Base-by-base conservation (phyloP, 2,888 invertebrate genomes). In the Cheilosia grossa region DNA sequence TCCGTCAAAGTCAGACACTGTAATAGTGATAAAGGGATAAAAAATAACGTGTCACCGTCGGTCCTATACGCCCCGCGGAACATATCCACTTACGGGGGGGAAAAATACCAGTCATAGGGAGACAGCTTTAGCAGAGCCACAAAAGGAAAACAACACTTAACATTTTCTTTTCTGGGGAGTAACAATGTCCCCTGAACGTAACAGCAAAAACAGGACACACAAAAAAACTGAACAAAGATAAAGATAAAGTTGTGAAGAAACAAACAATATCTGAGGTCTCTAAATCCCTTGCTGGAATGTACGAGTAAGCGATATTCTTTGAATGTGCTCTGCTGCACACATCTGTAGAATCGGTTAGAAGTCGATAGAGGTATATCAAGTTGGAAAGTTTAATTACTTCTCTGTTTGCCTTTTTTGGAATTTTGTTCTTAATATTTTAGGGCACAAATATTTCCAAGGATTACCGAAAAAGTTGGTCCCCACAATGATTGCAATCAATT, bases 371-470 rank as follows among this genome's bases (percentile, higher is more conserved):
- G n/a, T n/a, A n/a, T n/a, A n/a, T n/a, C n/a, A n/a, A n/a, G n/a
- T n/a, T n/a, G n/a, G n/a, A n/a, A 67, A 75, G 56, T 75, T 75
- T 53, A 75, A 75, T 67, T 67, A 67, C 59, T 33, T 51, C 27
- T 75, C 24, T 51, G 42, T 1, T 33, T 27, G 0, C 19, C 17
- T 37, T 37, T 17, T 2, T 17, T 2, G 30, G 9, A 9, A 9
- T 9, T 30, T 30, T 2, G 9, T 30, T 30, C 9, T 30, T 30
- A 2, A 37, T 37, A 37, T 13, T 13, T 37, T 13, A 13, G 37
- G 37, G 13, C 13, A 13, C 33, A 3, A 3, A 33, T 10, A 33
- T 33, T 33, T 33, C 33, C 10, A 33, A 10, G 10, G 33, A 33
- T 10, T 10, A 3, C 33, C 10, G 37, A 37, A 37, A 37, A 37